These are phyloP conservation scores for Lottia gigantea DNA, from an alignment of 2,888 invertebrate genomes.

Conservation along the genomic window DNA sequence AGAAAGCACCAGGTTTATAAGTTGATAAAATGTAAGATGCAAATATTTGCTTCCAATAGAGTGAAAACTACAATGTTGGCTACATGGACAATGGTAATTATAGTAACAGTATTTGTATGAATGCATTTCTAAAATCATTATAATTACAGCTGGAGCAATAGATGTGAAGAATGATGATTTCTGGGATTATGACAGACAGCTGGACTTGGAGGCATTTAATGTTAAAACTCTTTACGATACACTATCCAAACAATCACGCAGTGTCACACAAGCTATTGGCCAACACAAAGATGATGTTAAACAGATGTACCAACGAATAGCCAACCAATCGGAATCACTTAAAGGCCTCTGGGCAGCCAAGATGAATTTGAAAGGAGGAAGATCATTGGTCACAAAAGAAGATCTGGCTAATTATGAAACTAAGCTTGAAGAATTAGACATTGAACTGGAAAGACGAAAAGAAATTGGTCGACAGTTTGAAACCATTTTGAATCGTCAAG, in stretches of 20 bases:
- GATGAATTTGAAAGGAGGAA: conserved; percentile 59
- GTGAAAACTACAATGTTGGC: too few species aligned
- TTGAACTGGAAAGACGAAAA: conserved; percentile 59
- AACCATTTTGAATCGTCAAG: conserved; percentile 47
- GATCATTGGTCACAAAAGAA: conserved; percentile 53
- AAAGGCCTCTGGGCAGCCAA: conserved; percentile 66
- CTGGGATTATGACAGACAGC: conserved; percentile 66
- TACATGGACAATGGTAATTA: too few species aligned
- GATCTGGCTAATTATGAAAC: conserved; percentile 56
- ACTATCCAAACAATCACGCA: conserved; percentile 56
- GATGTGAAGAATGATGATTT: conserved; percentile 61
- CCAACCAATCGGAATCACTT: conserved; percentile 62
- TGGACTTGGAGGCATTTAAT: conserved; percentile 64
- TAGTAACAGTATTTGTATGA: background rate
- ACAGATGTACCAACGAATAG: conserved; percentile 60
- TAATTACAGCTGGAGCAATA: conserved; percentile 38
- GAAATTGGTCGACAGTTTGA: conserved; percentile 57
- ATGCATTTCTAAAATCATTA: background rate
- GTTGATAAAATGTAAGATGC: too few species aligned
- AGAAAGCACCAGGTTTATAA: too few species aligned
- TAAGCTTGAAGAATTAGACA: conserved; percentile 54
- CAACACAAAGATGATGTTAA: conserved; percentile 66
- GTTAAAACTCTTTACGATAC: conserved; percentile 61
- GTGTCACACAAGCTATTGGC: conserved; percentile 58
- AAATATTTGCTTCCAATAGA: too few species aligned